Conservation (phyloP, 2,797 vertebrate genomes). For the Dendrocincla tyrannina region DNA sequence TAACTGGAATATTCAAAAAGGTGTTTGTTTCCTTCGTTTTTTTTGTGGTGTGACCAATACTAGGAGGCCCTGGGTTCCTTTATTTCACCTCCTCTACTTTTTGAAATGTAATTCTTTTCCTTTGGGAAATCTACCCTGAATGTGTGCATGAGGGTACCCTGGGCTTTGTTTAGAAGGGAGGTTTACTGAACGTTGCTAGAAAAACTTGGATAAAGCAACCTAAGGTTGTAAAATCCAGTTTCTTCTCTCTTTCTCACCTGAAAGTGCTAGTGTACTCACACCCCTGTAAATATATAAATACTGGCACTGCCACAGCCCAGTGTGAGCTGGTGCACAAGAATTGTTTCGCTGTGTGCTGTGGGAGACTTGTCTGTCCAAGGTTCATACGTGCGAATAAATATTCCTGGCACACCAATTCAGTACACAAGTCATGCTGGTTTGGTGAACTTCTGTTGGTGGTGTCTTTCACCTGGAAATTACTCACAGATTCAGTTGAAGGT, state of each 20-base stretch:
- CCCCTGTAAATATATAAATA: neutral
- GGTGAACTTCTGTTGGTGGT: neutral
- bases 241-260: neutral
- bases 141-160: neutral
- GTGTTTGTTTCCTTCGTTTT: neutral
- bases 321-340: neutral
- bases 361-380: neutral
- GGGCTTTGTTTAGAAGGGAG: neutral
- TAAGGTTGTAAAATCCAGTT: neutral
- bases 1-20: neutral
- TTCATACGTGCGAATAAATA: neutral
- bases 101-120: neutral
- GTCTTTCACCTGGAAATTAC: neutral
- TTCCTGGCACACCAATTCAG: neutral
- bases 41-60: neutral
- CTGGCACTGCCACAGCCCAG: neutral
- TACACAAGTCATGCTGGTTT: neutral
- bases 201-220: neutral
- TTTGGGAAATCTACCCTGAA: neutral
- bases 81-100: neutral
- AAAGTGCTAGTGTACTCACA: neutral
- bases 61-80: neutral
- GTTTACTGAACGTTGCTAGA: neutral
- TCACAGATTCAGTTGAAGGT: neutral
- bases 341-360: neutral